Percentiles rank a stretch among this genome's conserved stretches.
Conservation (phyloP, 2,797 vertebrate genomes). For the Galago senegalensis region DNA sequence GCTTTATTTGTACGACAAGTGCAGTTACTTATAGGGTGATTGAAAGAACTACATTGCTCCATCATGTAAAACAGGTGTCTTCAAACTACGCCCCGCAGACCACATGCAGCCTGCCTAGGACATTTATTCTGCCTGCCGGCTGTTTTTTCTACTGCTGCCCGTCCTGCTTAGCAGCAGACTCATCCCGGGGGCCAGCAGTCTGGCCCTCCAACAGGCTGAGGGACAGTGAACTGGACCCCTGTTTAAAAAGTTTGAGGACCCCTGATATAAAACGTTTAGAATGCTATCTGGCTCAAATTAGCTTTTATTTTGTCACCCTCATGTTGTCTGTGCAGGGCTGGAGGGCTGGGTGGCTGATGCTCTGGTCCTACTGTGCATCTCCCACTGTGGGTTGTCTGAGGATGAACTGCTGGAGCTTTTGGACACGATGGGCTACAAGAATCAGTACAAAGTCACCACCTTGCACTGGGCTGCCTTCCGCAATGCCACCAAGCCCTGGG, state of each 20-base stretch:
- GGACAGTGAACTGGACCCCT: too few relatives aligned
- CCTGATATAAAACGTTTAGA: neutral
- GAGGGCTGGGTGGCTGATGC: constrained; percentile 85
- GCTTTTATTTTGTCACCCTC: neutral
- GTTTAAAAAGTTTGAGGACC: too few relatives aligned
- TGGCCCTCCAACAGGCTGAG: too few relatives aligned
- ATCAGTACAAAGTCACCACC: constrained; percentile 68
- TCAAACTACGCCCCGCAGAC: too few relatives aligned
- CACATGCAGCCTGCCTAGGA: too few relatives aligned
- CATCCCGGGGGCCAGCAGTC: too few relatives aligned
- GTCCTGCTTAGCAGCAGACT: too few relatives aligned
- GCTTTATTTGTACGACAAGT: neutral
- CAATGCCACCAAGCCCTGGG: constrained; percentile 80
- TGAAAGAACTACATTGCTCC: neutral
- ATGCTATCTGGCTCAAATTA: neutral
- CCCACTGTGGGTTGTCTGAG: constrained; percentile 80
- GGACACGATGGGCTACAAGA: constrained; percentile 81
- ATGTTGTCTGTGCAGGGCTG: constrained; percentile 1
- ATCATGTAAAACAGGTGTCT: neutral
- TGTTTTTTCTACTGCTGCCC: too few relatives aligned
- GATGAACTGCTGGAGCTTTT: constrained; percentile 83
- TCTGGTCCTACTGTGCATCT: constrained; percentile 84
- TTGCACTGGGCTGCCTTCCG: constrained; percentile 86
- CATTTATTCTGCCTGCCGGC: too few relatives aligned
- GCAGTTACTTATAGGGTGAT: neutral